These are phyloP conservation scores for Poecilia wingei DNA, from an alignment of 2,797 vertebrate genomes.

Conservation along the genomic window DNA sequence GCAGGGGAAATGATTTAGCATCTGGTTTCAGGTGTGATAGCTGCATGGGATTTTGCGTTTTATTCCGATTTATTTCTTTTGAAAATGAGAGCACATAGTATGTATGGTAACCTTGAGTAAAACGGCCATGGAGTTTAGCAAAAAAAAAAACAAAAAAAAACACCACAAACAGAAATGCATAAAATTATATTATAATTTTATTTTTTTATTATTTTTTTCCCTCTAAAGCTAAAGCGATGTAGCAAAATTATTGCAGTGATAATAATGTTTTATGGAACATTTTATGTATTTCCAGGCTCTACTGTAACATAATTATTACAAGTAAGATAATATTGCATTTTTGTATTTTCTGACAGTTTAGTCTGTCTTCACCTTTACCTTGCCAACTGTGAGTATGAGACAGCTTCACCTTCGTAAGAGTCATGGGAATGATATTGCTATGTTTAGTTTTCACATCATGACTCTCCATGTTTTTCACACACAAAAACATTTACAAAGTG, in stretches of 20 bases:
- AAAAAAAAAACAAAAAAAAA: background rate
- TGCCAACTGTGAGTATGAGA: background rate
- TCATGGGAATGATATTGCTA: background rate
- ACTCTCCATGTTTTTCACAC: background rate
- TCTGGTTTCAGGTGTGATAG: conserved; percentile 29
- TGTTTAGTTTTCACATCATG: background rate
- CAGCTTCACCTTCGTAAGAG: background rate
- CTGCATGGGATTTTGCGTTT: background rate
- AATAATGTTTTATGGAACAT: background rate
- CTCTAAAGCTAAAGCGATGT: background rate
- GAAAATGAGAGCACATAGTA: background rate
- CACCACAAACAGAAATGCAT: background rate
- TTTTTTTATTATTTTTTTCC: too few relatives aligned
- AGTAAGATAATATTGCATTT: background rate
- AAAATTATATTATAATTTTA: background rate
- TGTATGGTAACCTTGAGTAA: background rate
- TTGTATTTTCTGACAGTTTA: background rate
- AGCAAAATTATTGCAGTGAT: background rate
- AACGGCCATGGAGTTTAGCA: background rate
- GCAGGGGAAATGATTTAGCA: conserved; percentile 10
- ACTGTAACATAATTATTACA: background rate
- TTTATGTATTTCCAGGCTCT: background rate
- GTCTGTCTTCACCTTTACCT: background rate
- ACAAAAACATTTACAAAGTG: background rate
- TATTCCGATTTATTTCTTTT: conserved; percentile 10